Evolutionary conservation across 2,113 vertebrate species (phyloP).

Genomic region (Chrysochloris asiatica): DNA sequence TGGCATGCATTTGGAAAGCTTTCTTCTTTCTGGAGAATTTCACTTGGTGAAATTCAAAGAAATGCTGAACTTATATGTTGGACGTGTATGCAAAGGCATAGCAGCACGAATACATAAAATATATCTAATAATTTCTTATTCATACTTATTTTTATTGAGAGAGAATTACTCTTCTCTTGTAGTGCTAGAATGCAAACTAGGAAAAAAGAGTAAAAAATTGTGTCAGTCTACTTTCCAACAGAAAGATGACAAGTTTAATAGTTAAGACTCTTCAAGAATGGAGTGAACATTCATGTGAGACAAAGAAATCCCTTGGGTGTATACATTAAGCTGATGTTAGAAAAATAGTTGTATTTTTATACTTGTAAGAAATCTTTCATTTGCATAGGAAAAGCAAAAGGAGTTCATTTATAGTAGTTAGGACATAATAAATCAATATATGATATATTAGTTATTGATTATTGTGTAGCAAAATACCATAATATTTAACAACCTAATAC

Average conservation of each 20-base stretch:
- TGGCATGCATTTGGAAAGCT: slow-evolving; percentile 49
- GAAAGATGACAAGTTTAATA: slow-evolving; percentile 1
- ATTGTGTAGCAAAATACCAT: background rate
- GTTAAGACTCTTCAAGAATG: background rate
- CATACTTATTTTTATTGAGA: background rate
- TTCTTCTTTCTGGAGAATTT: slow-evolving; percentile 55
- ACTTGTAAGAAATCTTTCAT: background rate
- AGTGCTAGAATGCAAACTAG: background rate
- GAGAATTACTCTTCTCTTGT: background rate
- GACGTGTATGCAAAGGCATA: background rate
- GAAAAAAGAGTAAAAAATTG: slow-evolving; percentile 4
- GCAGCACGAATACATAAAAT: background rate
- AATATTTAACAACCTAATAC: background rate
- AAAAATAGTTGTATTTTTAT: background rate
- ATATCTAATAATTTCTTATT: slow-evolving; percentile 33
- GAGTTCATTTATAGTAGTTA: background rate
- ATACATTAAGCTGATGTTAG: background rate
- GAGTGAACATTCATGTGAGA: background rate
- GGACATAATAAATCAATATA: no score
- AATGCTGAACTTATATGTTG: slow-evolving; percentile 41
- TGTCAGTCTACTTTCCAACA: background rate
- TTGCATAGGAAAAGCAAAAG: background rate
- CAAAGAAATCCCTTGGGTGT: background rate
- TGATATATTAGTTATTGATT: background rate
- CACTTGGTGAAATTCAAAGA: slow-evolving; percentile 41